Evolutionary conservation across 2,888 invertebrate genomes (phyloP).

Genomic region (Drosophila kanekoi): DNA sequence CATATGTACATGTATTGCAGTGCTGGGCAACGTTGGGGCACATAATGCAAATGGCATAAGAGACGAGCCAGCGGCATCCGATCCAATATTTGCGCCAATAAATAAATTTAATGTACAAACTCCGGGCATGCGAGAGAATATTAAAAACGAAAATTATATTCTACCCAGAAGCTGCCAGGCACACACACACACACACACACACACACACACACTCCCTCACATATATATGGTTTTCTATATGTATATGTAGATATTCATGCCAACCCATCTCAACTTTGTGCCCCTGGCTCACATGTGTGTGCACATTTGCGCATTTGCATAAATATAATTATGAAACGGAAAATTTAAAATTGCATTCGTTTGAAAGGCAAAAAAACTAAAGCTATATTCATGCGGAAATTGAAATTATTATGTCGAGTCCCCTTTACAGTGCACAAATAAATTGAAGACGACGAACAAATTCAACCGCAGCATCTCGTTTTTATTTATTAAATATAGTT

Average conservation of each 20-base stretch:
- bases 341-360: constrained; percentile 71
- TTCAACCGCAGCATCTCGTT: background rate
- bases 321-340: constrained; percentile 80
- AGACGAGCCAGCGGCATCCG: constrained; percentile 68
- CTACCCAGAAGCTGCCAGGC: constrained; percentile 60
- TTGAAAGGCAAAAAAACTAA: constrained; percentile 32
- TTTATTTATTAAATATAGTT: background rate
- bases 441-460: constrained; percentile 12
- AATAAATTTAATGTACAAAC: constrained; percentile 82
- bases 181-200: constrained; percentile 26
- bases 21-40: constrained; percentile 32
- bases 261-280: constrained; percentile 35
- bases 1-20: constrained; percentile 33
- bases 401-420: constrained; percentile 61
- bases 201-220: constrained; percentile 28
- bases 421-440: constrained; percentile 44
- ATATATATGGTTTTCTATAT: constrained; percentile 3
- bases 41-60: constrained; percentile 69
- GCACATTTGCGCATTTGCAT: constrained; percentile 71
- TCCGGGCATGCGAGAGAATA: constrained; percentile 78
- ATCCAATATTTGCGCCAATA: constrained; percentile 83
- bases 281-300: constrained; percentile 18
- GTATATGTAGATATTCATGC: constrained; percentile 42
- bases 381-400: constrained; percentile 62
- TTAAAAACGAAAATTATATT: constrained; percentile 82